These are phyloP conservation scores for Candoia aspera DNA, from an alignment of 2,113 vertebrate species.

Conservation along the genomic window DNA sequence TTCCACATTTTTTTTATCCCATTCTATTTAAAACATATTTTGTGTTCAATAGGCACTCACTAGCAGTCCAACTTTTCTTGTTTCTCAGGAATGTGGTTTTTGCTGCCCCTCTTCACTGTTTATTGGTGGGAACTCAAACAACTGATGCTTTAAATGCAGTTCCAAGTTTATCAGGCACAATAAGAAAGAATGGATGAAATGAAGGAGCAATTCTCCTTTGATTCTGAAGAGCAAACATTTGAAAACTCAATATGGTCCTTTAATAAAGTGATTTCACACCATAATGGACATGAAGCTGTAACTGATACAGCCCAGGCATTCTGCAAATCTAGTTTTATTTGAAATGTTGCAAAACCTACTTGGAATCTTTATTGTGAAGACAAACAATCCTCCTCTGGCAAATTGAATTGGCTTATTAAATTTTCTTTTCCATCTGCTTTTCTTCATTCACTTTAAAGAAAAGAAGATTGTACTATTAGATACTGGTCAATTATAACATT, in stretches of 20 bases:
- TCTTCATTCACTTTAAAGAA: not conserved
- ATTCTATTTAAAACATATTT: not conserved
- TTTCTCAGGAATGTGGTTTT: not conserved
- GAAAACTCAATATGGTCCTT: not conserved
- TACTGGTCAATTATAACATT: not conserved
- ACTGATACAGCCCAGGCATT: not conserved
- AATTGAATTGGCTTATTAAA: not conserved
- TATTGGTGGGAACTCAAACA: not conserved
- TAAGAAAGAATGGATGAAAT: not conserved
- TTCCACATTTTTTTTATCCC: not conserved
- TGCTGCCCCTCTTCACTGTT: not conserved
- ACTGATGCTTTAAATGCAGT: not conserved
- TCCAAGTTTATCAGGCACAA: not conserved
- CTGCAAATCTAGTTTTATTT: not conserved
- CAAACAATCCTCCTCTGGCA: slow-evolving; percentile 9
- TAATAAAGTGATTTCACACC: slow-evolving; percentile 16
- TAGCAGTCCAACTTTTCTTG: not conserved
- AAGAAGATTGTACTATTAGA: not conserved
- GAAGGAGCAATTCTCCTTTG: not conserved
- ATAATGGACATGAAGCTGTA: not conserved
- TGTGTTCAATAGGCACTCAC: not conserved
- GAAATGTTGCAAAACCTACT: slow-evolving; percentile 11
- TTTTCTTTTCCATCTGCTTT: slow-evolving; percentile 19
- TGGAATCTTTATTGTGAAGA: not conserved
- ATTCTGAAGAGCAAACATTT: not conserved